Base-by-base conservation (phyloP, 1,140 invertebrate species). In the Drosophila parabipectinata region DNA sequence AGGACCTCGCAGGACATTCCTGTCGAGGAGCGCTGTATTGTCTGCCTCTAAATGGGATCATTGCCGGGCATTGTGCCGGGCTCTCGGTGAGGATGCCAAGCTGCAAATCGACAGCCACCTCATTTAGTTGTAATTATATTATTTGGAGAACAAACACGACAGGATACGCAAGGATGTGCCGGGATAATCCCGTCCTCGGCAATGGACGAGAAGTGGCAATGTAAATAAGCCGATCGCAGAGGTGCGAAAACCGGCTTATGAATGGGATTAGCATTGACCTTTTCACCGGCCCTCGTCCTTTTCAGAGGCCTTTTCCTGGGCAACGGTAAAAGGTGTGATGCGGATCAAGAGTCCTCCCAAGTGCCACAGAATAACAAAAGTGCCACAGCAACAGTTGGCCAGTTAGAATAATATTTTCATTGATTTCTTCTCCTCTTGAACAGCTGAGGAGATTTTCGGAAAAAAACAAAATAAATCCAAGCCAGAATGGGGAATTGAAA, bases 51-150 rank as follows among this genome's bases (percentile, higher is more conserved):
- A 77, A 79, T 77, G 74, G 69, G 69, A 59, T 68, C 58, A 62
- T 54, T 39, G 21, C 30, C 58, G 21, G 37, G 28, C 53, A 32
- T 26, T n/a, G 14, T 12, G n/a, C n/a, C n/a, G 30, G 32, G 32
- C 8, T 34, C 34, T 37, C 34, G 3, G 34, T 6, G 4, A 26
- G 26, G 26, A 18, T 37, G 34, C 34, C 10, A 37, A 37, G 41
- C 41, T 44, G 41, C 41, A 37, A 18, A 39, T 34, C 52, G 18
- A n/a, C 37, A 56, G 56, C 41, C 12, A 21, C 44, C 44, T 21
- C 4, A 84, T 44, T 84, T 85, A 84, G 81, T 85, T 85, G 81
- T 84, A 84, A 84, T 84, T 77, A 77, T 85, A 85, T 85, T 84
- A 84, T 84, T 84, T 83, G 56, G 66, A 68, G 66, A 80, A 54